Evolutionary conservation across 2,113 vertebrate genomes (phyloP).

Genomic region (Ariopsis seemanni): DNA sequence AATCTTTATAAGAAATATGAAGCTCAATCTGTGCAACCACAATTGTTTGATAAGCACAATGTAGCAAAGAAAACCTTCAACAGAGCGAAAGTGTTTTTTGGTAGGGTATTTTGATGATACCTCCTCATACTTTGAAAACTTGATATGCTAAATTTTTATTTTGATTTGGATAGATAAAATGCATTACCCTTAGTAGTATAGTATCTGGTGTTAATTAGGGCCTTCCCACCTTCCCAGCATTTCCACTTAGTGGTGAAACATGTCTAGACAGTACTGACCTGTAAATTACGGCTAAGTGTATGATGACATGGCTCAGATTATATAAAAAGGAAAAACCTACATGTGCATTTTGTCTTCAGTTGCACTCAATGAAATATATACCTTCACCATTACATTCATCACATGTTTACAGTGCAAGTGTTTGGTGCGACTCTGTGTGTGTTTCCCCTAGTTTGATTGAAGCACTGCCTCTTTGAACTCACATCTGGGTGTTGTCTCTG

Average conservation of each 20-base stretch:
- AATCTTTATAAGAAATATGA: not conserved
- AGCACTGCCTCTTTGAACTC: slow-evolving; percentile 64
- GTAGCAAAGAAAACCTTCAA: not conserved
- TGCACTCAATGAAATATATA: slow-evolving; percentile 13
- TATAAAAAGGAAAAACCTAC: not conserved
- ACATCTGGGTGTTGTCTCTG: slow-evolving; percentile 64
- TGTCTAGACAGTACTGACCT: slow-evolving; percentile 8
- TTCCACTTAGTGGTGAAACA: slow-evolving; percentile 1
- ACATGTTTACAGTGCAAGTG: slow-evolving; percentile 24
- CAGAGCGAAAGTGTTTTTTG: not conserved
- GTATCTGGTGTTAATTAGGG: slow-evolving; percentile 1
- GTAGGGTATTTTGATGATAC: not conserved
- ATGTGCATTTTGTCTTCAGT: slow-evolving; percentile 8
- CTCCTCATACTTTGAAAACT: not conserved
- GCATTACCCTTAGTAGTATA: not conserved
- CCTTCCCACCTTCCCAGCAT: not conserved
- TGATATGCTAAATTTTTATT: not conserved
- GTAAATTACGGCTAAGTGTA: not conserved
- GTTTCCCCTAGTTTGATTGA: slow-evolving; percentile 28
- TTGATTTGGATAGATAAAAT: not conserved
- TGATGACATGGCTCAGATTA: not conserved
- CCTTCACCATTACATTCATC: not conserved
- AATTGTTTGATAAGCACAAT: not conserved
- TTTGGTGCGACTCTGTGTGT: slow-evolving; percentile 28
- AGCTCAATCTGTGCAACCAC: not conserved